Evolutionary conservation across 1,140 invertebrate species (phyloP).

Genomic region (Euwallacea similis): DNA sequence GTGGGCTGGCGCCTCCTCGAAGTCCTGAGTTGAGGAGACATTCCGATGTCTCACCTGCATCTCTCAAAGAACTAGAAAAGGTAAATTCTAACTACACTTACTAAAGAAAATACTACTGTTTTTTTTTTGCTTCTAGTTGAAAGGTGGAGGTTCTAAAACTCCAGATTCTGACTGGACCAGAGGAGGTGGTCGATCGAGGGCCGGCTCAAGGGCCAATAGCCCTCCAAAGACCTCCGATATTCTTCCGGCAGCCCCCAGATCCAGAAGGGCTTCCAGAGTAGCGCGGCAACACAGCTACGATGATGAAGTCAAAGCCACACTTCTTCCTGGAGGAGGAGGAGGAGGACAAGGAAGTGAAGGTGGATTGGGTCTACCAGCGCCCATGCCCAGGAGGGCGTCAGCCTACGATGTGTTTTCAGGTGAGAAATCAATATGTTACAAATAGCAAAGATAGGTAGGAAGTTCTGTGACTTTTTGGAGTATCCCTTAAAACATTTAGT

Average conservation of each 20-base stretch:
- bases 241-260: slow-evolving; percentile 51
- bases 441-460: too few species aligned
- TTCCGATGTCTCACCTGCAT: slow-evolving; percentile 81
- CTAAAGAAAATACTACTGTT: neutral
- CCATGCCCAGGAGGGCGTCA: slow-evolving; percentile 72
- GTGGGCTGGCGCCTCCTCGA: slow-evolving; percentile 71
- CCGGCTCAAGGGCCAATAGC: slow-evolving; percentile 56
- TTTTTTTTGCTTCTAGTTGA: slow-evolving; percentile 45
- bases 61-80: slow-evolving; percentile 81
- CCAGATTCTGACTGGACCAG: slow-evolving; percentile 49
- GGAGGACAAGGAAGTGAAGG: slow-evolving; percentile 51
- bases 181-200: slow-evolving; percentile 55
- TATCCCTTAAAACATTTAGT: too few species aligned
- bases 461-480: too few species aligned
- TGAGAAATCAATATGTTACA: neutral
- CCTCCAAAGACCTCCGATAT: slow-evolving; percentile 52
- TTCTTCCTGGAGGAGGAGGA: slow-evolving; percentile 43
- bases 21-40: slow-evolving; percentile 77
- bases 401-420: slow-evolving; percentile 75
- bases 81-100: slow-evolving; percentile 53
- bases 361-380: slow-evolving; percentile 64
- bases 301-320: slow-evolving; percentile 66
- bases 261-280: slow-evolving; percentile 68
- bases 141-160: slow-evolving; percentile 47
- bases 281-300: slow-evolving; percentile 79